Evolutionary conservation across 37 sponge, comb jelly and placozoan species (phyloP), one percentile per base, ranked within the genome.

Genomic region (Oopsacas minuta): DNA sequence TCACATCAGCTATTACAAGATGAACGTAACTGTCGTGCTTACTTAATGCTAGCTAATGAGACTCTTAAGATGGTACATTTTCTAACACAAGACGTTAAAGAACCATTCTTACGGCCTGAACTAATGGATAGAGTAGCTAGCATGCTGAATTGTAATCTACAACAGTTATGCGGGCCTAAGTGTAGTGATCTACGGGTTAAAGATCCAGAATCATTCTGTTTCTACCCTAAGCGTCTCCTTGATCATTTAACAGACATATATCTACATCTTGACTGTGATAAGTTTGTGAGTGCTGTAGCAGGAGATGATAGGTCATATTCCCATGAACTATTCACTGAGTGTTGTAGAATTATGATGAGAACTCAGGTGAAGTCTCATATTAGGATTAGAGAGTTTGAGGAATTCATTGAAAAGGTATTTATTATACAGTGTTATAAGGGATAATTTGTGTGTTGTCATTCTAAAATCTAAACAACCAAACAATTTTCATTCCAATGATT

Each of bases 71-170:
- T 93, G 86, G 89, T 97, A 39, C 94, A 93, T 83, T 90, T 89
- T 82, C 88, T 97, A 38, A 94, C 93, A 0, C 39, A 52, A 39
- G 89, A 88, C 82, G 85, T 91, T 37, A 89, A 86, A 38, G 89
- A 86, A 36, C 93, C 93, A 0, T 94, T 97, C 85, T 86, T 92
- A 0, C 37, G 91, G 83, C 87, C 88, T 87, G 94, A 92, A 69
- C 85, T 97, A 51, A 82, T 84, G 36, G 86, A 83, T 1, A 82
- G 95, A 37, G 86, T 97, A 30, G 91, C 89, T 23, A 82, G 89
- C 22, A 94, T 97, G 98, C 88, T 97, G 37, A 97, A 94, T 81
- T 97, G 90, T 86, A 97, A 94, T 82, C 87, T 97, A 20, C 84
- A 86, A 85, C 94, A 97, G 87, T 86, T 97, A 38, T 94, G 94